Base-by-base conservation (phyloP, 1,140 invertebrate species). In the Brachionus manjavacas region DNA sequence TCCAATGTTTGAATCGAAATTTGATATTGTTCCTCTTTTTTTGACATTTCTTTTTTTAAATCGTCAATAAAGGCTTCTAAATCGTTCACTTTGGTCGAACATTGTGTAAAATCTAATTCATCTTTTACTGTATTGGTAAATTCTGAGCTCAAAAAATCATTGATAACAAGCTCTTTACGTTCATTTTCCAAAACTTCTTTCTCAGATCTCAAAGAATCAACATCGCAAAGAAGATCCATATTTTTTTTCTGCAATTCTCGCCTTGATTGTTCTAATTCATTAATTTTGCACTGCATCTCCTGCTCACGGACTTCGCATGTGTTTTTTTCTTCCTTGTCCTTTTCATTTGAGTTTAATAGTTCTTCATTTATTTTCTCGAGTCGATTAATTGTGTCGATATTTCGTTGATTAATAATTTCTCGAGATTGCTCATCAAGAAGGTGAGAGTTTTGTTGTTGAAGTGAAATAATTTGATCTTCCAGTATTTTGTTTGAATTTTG, bases 141-240 rank as follows among this genome's bases (percentile, higher is more conserved):
- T n/a, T 46, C 11, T 14, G 12, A 12, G 4, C 39, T 31, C 39
- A 4, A 23, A 14, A 4, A 7, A 35, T 35, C 31, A 35, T 35
- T 35, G 4, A 35, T 6, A 35, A 6, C 12, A 16, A 74, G 70
- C 8, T 41, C n/a, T 39, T 74, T 35, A 7, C 0, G 14, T 20
- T 72, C 28, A 14, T 14, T 16, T 39, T 81, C 79, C 28, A 81
- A 23, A 25, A 25, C 12, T 41, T 81, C 52, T 43, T 81, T 81
- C 60, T 81, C 79, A 0, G 49, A 9, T 43, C 35, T 60, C 23
- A 81, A 81, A 11, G 79, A 64, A 20, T 81, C 79, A 28, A 81
- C 7, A 31, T 81, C 52, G 4, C 79, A 49, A 4, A 81, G 35
- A 14, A 81, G 60, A 16, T 81, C 79, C 79, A 81, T 60, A 60